Evolutionary conservation across 2,113 vertebrate species (phyloP), one percentile per base, ranked within the genome.

Genomic region (Theropithecus gelada): DNA sequence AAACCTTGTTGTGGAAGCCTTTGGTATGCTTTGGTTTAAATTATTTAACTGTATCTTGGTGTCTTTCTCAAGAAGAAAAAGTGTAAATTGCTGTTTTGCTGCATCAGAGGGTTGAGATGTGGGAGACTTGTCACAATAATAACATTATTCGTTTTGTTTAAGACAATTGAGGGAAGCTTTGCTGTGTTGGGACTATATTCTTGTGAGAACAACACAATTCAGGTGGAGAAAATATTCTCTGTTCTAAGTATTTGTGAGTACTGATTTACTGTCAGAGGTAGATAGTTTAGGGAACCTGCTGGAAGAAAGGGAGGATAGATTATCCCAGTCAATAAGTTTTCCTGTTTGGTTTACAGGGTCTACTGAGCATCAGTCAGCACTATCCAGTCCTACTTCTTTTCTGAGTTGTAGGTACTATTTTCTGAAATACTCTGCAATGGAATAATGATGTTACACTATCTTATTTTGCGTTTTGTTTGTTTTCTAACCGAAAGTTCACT

Each of bases 381-480:
- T 98, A 96, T 98, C 94, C 68, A 66, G 90, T 98, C 97, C 72
- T 78, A 91, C 70, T 98, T 93, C 93, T 98, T 99, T 98, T 94
- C 97, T 98, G 95, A 93, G 92, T 90, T 94, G 57, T 78, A 81
- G 32, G 97, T 93, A 73, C 88, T 94, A 4, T 95, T 98, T 98
- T 98, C 96, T 97, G 87, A 97, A 98, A 96, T 43, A 50, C n/a
- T 0, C 93, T 96, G 85, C 89, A 93, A 86, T 87, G 97, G 57
- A 84, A 91, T 66, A 83, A 64, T 91, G 38, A 84, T 64, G 35
- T 87, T 86, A 45, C 16, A 32, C 35, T 57, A 35, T 45, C 20
- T 84, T 81, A 68, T 66, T 90, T 96, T 94, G 35, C n/a, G 59
- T 96, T 88, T 40, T 73, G 14, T 95, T 87, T 32, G 16, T 91